Conservation (phyloP, 35 echinoderm and acorn worm genomes). For the Lytechinus pictus region DNA sequence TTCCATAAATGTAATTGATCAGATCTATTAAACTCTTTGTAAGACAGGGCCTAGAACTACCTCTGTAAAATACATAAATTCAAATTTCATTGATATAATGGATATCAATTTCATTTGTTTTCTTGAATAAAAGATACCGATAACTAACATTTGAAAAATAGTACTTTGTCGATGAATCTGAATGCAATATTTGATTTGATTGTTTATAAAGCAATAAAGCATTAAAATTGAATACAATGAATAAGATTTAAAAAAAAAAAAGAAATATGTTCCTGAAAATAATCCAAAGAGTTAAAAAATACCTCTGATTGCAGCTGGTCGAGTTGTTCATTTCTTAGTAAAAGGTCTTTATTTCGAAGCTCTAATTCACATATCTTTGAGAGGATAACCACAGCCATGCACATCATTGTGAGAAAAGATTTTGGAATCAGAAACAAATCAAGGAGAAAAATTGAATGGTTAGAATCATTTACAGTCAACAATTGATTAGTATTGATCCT, state of each 20-base stretch:
- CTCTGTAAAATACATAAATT: no score
- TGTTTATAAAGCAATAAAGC: no score
- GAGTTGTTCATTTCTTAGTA: slow-evolving; percentile 34
- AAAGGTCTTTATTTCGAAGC: slow-evolving; percentile 6
- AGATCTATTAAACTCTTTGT: no score
- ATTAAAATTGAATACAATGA: neutral
- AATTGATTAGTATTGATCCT: neutral
- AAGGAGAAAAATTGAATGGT: neutral
- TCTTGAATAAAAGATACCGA: no score
- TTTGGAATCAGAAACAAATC: neutral
- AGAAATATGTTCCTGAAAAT: neutral
- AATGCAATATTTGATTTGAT: no score
- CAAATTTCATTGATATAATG: no score
- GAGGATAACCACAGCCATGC: neutral
- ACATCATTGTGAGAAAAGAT: neutral
- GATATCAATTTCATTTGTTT: no score
- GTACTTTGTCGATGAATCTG: no score
- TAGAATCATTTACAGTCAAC: neutral
- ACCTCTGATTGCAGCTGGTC: slow-evolving; percentile 37
- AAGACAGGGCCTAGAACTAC: no score
- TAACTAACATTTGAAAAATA: no score
- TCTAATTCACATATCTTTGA: slow-evolving; percentile 44
- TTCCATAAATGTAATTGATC: no score
- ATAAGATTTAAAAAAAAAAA: neutral
- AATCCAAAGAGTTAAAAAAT: neutral